Evolutionary conservation across 2,888 invertebrate species (phyloP).

Genomic region (Chaetogeoica ovagalla): DNA sequence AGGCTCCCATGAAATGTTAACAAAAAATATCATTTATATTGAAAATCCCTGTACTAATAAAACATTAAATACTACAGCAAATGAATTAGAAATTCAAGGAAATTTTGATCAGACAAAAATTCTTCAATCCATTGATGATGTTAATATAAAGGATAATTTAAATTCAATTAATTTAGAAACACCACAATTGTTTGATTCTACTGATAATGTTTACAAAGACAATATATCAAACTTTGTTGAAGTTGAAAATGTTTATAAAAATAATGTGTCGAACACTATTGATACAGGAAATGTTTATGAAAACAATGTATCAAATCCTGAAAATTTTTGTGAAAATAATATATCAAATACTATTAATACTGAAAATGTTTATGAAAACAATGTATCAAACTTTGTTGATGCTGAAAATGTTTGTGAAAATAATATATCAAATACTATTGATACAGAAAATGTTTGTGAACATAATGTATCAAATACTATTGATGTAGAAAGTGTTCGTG

Average conservation of each 20-base stretch:
- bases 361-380: too few relatives aligned
- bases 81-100: background rate
- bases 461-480: too few relatives aligned
- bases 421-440: too few relatives aligned
- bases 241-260: too few relatives aligned
- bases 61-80: background rate
- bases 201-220: background rate
- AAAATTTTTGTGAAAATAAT: too few relatives aligned
- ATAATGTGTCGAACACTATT: too few relatives aligned
- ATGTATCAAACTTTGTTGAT: too few relatives aligned
- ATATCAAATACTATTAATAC: too few relatives aligned
- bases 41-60: background rate
- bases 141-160: conserved; percentile 5
- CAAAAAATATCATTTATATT: conserved; percentile 12
- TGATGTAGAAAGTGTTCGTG: too few relatives aligned
- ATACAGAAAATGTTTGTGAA: too few relatives aligned
- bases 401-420: too few relatives aligned
- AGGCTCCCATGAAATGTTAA: background rate
- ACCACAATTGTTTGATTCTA: background rate
- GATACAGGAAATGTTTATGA: background rate
- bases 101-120: background rate
- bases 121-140: background rate
- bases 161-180: background rate
- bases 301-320: background rate
- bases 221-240: too few relatives aligned